Evolutionary conservation across 2,888 invertebrate species (phyloP), one percentile per base, ranked within the genome.

Genomic region (Chloromyia formosa): DNA sequence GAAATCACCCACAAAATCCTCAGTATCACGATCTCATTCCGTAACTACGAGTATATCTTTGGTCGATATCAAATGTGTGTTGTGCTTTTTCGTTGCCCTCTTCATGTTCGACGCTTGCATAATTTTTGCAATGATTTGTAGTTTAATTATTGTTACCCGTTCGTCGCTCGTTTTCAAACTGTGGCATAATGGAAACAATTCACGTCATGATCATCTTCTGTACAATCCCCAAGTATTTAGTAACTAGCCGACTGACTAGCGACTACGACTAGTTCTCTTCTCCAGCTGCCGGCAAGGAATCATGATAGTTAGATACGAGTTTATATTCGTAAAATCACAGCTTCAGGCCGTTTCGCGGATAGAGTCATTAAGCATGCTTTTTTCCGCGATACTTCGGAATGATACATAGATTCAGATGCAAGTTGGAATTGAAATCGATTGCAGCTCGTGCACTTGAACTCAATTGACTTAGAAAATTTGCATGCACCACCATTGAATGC

Each of bases 11-110:
- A 76, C 66, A 68, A 66, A 66, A 35, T 35, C 75, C 68, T 62
- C 66, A 35, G 27, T 27, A 76, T 76, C 76, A 74, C 74, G 76
- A 72, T 71, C 75, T 58, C 74, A 74, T 76, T 76, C 74, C 74
- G 71, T 64, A 71, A 71, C 71, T 35, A n/a, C n/a, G n/a, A n/a
- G n/a, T n/a, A 71, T 40, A 35, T 35, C 58, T 40, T 71, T 20
- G 7, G 40, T 53, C 71, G 56, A 56, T 40, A 71, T 56, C 66
- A 14, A 45, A 23, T 49, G 35, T 35, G 27, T 35, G 27, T 35
- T 35, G 2, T 35, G 27, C 7, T 35, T 35, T 22, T 42, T 14
- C 62, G 42, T 12, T 66, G 66, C 66, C 23, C 40, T 62, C 66
- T 35, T 62, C 23, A 62, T 66, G 20, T 14, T 49, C 66, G 45